Evolutionary conservation across 2,888 invertebrate genomes (phyloP), one percentile per base, ranked within the genome.

Genomic region (Noctua fimbriata): DNA sequence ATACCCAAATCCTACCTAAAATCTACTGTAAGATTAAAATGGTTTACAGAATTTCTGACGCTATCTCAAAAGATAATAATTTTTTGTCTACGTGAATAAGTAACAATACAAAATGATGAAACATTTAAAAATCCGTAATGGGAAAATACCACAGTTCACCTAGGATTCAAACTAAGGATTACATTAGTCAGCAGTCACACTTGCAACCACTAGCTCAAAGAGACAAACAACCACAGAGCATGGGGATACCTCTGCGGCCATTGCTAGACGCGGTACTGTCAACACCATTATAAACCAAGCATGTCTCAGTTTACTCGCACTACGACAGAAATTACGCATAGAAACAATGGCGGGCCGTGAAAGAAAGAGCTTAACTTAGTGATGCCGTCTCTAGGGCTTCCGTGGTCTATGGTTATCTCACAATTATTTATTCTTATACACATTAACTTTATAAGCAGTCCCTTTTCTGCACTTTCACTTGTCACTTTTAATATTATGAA

Each of bases 381-480:
- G 16, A 41, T 28, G 44, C n/a, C 9, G 4, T n/a, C 44, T 67
- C 16, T 67, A 67, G 66, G 44, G 67, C 44, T 67, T 44, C 18
- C 28, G n/a, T 44, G 44, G n/a, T 67, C 67, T 67, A 44, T n/a
- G 44, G 44, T 44, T n/a, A 44, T 44, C 18, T 44, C n/a, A 58
- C 63, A 32, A 18, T 41, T 41, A 41, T n/a, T 28, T 36, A 49
- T 55, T 84, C 79, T 66, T 84, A 32, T 9, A 58, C n/a, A 69
- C 24, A 16, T 24, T 16, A 82, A 47, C 12, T 44, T 72, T 32
- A 5, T 7, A 78, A 69, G 36, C 84, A 79, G 84, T 84, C 69
- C 7, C 9, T 69, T 65, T 16, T 52, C 69, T 70, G 58, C 81
- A 81, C 66, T 80, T 84, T 71, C 66, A 81, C 81, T 60, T n/a